phyloP scores from a whole-genome alignment of 1,140 invertebrate genomes.

The Heliconius melpomene region DNA sequence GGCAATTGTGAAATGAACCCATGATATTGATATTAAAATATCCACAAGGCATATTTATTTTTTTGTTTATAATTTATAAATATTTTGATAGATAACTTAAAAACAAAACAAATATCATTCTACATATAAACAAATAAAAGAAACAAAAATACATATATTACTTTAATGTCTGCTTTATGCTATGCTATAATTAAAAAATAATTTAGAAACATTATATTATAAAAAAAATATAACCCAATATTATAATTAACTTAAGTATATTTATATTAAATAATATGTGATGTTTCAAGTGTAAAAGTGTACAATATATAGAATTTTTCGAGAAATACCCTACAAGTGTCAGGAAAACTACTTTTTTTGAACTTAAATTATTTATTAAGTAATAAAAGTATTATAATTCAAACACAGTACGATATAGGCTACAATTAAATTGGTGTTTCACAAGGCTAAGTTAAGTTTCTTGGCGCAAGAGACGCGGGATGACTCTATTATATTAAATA shows the following conservation, averaged over 20 bases:
- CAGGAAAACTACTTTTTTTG: constrained; percentile 12
- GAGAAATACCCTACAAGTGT: neutral
- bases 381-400: constrained; percentile 23
- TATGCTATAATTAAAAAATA: constrained; percentile 18
- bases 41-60: neutral
- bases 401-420: constrained; percentile 22
- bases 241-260: constrained; percentile 11
- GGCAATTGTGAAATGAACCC: neutral
- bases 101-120: neutral
- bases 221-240: constrained; percentile 13
- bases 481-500: constrained; percentile 1
- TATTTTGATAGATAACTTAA: neutral
- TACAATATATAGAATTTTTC: too few relatives aligned
- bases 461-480: constrained; percentile 13
- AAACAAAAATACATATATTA: constrained; percentile 22
- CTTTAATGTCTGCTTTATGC: constrained; percentile 15
- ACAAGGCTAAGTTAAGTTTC: constrained; percentile 16
- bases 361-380: constrained; percentile 24
- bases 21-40: neutral
- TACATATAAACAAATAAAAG: constrained; percentile 4
- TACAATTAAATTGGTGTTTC: constrained; percentile 22
- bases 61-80: neutral
- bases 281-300: neutral
- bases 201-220: constrained; percentile 13
- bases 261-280: neutral